Base-by-base conservation (phyloP, 2,113 vertebrate species). In the Pygoscelis adeliae region DNA sequence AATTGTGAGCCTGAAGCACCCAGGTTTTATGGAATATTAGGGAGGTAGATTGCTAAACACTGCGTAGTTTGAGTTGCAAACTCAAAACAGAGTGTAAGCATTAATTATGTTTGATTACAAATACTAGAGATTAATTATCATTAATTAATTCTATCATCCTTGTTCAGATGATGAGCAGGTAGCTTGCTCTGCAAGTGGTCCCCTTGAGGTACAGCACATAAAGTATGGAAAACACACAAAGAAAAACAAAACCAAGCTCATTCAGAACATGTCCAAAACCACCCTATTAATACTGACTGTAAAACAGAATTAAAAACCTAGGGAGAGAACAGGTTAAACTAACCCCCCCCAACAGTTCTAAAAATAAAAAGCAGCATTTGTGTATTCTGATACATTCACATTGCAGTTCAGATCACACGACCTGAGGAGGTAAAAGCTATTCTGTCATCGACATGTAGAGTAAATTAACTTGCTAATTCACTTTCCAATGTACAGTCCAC, bases 391-490 rank as follows among this genome's bases (percentile, higher is more conserved):
- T 76, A 65, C 38, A 76, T 8, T 79, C 81, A 85, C 53, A 49
- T 6, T 21, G 47, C 23, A 79, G 89, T 82, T 76, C 81, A 89
- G 49, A 77, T 84, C 73, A 70, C 58, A 79, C 4, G 5, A 89
- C 87, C 94, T 0, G 3, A 93, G 82, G 90, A 90, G 13, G 62
- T 67, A 88, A 93, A 94, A 94, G 85, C 93, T 79, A 76, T 91
- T 96, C 52, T 82, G 49, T 86, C 88, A 71, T 52, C 6, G 19
- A 71, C 82, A 65, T 20, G 23, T 19, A 82, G 63, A 34, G 73
- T 74, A 93, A 94, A 97, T 94, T 90, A 97, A 93, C 79, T 94
- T 89, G 70, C 80, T 95, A 93, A 94, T 91, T 95, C 69, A 63
- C 76, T 78, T 72, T 47, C 65, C 92, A 92, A 89, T 23, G 16